Evolutionary conservation across 2,888 invertebrate species (phyloP).

Genomic region (Hyposoter dolosus): DNA sequence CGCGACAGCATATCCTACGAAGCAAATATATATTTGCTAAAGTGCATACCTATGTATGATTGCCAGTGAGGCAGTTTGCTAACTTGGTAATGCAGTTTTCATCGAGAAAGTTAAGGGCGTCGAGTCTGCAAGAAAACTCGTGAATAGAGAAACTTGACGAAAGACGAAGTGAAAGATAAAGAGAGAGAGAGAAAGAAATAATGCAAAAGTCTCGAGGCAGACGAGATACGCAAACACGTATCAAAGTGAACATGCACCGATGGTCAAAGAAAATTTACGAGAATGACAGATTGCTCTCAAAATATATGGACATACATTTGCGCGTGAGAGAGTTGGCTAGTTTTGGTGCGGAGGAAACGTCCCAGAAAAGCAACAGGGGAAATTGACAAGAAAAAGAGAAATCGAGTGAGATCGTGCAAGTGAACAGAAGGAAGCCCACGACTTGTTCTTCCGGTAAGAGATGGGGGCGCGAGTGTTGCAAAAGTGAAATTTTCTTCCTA

Average conservation of each 20-base stretch:
- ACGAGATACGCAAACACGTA: conserved; percentile 43
- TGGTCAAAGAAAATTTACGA: conserved; percentile 48
- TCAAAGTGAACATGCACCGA: conserved; percentile 21
- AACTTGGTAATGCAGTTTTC: conserved; percentile 82
- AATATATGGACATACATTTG: conserved; percentile 1
- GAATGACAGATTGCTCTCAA: conserved; percentile 36
- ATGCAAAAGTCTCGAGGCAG: conserved; percentile 19
- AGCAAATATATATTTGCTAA: not conserved
- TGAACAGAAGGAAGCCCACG: conserved; percentile 46
- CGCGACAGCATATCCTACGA: conserved; percentile 16
- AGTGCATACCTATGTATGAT: conserved; percentile 37
- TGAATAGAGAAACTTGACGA: conserved; percentile 22
- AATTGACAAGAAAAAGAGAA: conserved; percentile 25
- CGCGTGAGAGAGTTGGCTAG: conserved; percentile 30
- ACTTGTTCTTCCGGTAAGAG: conserved; percentile 53
- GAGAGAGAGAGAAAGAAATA: conserved; percentile 55
- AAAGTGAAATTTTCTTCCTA: conserved; percentile 74
- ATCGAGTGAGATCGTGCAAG: conserved; percentile 25
- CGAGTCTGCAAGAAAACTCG: conserved; percentile 67
- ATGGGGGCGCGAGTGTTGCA: conserved; percentile 73
- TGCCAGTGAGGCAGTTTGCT: conserved; percentile 70
- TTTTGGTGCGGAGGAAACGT: conserved; percentile 27
- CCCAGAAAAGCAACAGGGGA: conserved; percentile 1
- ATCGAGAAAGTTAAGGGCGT: conserved; percentile 79
- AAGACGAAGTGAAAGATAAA: conserved; percentile 28